Conservation (phyloP, 2,888 invertebrate genomes). For the Drosophila buzzatii region DNA sequence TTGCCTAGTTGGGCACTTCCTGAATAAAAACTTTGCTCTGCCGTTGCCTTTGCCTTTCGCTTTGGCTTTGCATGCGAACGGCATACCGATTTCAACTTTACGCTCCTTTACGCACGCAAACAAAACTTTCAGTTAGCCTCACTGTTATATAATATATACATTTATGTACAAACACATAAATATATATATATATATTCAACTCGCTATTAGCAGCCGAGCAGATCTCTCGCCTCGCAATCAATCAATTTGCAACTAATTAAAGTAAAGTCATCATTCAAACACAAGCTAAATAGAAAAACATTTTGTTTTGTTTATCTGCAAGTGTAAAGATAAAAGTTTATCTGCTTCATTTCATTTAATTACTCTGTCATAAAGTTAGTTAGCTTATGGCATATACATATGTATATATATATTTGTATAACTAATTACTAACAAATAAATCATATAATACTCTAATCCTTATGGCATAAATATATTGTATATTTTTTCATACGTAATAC, state of each 20-base stretch:
- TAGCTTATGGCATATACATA: background rate
- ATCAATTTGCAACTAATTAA: background rate
- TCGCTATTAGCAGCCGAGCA: background rate
- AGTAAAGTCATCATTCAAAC: slow-evolving; percentile 7
- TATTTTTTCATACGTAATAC: background rate
- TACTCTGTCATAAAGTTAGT: background rate
- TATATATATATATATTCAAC: background rate
- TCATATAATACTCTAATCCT: background rate
- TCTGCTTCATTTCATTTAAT: background rate
- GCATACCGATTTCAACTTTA: slow-evolving; percentile 37
- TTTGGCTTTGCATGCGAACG: slow-evolving; percentile 13
- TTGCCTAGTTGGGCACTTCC: slow-evolving; percentile 39
- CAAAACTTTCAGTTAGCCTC: slow-evolving; percentile 2
- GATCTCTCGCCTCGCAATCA: background rate
- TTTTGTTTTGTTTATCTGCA: background rate
- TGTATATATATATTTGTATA: background rate
- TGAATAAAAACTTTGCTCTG: slow-evolving; percentile 7
- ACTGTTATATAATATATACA: background rate
- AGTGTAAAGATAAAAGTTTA: background rate
- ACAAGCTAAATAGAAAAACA: background rate
- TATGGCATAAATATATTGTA: background rate
- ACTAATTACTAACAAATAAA: background rate
- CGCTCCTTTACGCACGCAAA: slow-evolving; percentile 50
- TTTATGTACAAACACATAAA: background rate
- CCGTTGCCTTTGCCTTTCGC: background rate